Conservation (phyloP, 2,113 vertebrate genomes). For the Panthera uncia region DNA sequence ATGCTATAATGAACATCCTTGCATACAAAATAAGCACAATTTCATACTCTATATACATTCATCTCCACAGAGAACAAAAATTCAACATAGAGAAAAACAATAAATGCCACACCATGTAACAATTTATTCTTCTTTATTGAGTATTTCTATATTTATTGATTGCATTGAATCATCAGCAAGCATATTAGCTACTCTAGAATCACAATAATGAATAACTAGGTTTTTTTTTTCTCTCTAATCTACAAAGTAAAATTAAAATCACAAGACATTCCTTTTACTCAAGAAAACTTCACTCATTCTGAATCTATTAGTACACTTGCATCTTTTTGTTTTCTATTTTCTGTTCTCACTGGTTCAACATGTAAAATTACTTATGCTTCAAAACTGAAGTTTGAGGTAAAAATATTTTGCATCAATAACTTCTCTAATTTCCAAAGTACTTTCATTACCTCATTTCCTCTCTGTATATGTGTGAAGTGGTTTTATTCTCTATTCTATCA, state of each 20-base stretch:
- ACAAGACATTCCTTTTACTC: constrained; percentile 29
- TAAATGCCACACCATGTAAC: not conserved
- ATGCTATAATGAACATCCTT: not conserved
- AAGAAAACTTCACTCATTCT: constrained; percentile 19
- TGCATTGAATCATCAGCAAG: not conserved
- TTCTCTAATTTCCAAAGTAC: constrained; percentile 68
- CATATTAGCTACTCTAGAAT: not conserved
- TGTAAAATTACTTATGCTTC: constrained; percentile 63
- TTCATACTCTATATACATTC: not conserved
- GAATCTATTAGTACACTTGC: constrained; percentile 35
- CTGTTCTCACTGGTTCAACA: constrained; percentile 55
- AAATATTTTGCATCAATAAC: constrained; percentile 63
- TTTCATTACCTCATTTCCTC: constrained; percentile 67
- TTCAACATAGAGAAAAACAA: not conserved
- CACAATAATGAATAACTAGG: not conserved
- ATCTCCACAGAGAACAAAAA: not conserved
- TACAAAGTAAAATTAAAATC: constrained; percentile 49
- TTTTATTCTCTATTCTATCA: constrained; percentile 53
- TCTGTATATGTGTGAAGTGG: constrained; percentile 47
- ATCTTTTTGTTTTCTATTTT: constrained; percentile 65
- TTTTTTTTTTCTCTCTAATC: not conserved
- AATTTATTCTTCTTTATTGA: constrained; percentile 29
- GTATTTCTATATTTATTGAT: not conserved
- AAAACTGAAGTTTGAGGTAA: constrained; percentile 71
- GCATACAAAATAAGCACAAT: constrained; percentile 7